These are phyloP conservation scores for Chymomyza fuscimana DNA, from an alignment of 2,888 invertebrate species.

Conservation along the genomic window DNA sequence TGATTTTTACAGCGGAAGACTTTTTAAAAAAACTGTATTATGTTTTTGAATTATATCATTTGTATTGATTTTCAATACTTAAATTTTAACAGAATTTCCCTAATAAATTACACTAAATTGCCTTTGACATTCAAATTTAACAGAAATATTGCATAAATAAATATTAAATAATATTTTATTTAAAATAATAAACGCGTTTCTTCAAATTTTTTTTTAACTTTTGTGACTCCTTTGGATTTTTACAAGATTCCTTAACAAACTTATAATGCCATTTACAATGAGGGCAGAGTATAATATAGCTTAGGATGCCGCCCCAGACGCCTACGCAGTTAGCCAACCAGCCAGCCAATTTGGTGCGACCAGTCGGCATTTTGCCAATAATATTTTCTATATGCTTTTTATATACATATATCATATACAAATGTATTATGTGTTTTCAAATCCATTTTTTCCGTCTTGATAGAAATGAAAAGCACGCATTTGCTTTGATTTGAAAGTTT, in stretches of 20 bases:
- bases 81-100: too few species aligned
- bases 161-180: too few species aligned
- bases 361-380: constrained; percentile 53
- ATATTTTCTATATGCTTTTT: constrained; percentile 48
- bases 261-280: neutral
- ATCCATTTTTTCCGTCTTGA: constrained; percentile 32
- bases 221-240: neutral
- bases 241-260: neutral
- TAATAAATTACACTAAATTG: too few species aligned
- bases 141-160: too few species aligned
- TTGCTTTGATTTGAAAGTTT: constrained; percentile 3
- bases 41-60: too few species aligned
- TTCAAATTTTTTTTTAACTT: too few species aligned
- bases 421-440: constrained; percentile 32
- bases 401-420: neutral
- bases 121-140: too few species aligned
- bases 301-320: constrained; percentile 11
- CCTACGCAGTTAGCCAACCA: neutral
- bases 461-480: constrained; percentile 47
- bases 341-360: constrained; percentile 33
- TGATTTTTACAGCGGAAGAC: too few species aligned
- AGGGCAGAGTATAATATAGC: neutral
- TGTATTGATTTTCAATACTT: too few species aligned
- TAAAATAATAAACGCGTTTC: too few species aligned
- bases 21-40: too few species aligned